Evolutionary conservation across 2,888 invertebrate genomes (phyloP).

Genomic region (Malachius bipustulatus): DNA sequence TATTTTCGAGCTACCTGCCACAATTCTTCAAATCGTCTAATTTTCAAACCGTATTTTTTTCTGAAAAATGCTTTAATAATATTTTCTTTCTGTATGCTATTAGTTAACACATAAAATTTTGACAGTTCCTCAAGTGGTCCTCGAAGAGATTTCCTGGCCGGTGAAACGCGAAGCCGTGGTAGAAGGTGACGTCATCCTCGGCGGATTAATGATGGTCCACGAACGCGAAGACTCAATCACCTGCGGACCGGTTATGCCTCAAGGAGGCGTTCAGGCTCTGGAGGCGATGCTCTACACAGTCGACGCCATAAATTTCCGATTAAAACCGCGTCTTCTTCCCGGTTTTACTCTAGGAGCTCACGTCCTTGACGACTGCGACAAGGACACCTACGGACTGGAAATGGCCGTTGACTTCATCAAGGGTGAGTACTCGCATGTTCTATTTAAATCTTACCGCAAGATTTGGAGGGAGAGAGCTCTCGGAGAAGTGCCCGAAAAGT

Average conservation of each 20-base stretch:
- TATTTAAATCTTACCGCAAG: too few relatives aligned
- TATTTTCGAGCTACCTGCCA: too few relatives aligned
- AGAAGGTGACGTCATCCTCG: conserved; percentile 78
- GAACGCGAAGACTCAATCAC: conserved; percentile 78
- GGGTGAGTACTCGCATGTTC: too few relatives aligned
- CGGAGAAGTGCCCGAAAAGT: too few relatives aligned
- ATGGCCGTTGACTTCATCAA: conserved; percentile 95
- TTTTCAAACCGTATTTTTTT: too few relatives aligned
- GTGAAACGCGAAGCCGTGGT: conserved; percentile 77
- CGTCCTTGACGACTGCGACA: conserved; percentile 88
- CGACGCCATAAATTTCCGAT: conserved; percentile 60
- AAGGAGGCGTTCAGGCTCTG: conserved; percentile 78
- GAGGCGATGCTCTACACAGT: conserved; percentile 88
- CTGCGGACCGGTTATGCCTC: conserved; percentile 90
- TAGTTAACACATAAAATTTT: too few relatives aligned
- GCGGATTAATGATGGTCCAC: conserved; percentile 92
- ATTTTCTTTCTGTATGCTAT: too few relatives aligned
- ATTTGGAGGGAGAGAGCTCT: too few relatives aligned
- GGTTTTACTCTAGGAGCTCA: conserved; percentile 76
- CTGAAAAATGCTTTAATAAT: too few relatives aligned
- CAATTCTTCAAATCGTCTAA: too few relatives aligned
- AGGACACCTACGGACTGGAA: conserved; percentile 89
- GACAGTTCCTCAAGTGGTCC: too few relatives aligned
- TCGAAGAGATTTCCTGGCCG: conserved; percentile 50
- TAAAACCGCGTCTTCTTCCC: conserved; percentile 56